Evolutionary conservation across 2,113 vertebrate genomes (phyloP).

Genomic region (Chitala chitala): DNA sequence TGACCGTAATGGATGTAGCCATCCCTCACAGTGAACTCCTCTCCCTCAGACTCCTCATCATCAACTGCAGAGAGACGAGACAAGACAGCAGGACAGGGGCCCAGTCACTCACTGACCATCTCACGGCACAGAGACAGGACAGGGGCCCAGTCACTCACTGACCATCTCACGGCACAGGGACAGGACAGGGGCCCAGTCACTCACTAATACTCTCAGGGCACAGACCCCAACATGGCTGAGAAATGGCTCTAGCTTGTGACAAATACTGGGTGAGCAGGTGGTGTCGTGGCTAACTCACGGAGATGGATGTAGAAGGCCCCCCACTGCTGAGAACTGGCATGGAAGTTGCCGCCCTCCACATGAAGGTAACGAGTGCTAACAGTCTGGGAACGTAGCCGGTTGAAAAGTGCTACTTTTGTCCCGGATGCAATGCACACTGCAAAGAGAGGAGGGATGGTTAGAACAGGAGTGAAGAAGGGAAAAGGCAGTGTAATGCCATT

Average conservation of each 20-base stretch:
- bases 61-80: conserved; percentile 72
- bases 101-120: background rate
- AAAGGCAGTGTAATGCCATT: background rate
- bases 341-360: conserved; percentile 97
- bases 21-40: conserved; percentile 97
- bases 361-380: conserved; percentile 98
- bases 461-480: conserved; percentile 10
- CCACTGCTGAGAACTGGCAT: conserved; percentile 98
- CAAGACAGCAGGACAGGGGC: background rate
- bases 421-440: conserved; percentile 98
- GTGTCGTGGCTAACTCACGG: conserved; percentile 80
- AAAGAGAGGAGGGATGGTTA: conserved; percentile 38
- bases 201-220: no score
- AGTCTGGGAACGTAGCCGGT: conserved; percentile 95
- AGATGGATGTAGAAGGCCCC: conserved; percentile 98
- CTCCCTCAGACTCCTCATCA: conserved; percentile 97
- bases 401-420: conserved; percentile 98
- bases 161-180: no score
- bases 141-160: background rate
- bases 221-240: no score
- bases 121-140: no score
- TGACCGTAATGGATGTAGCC: conserved; percentile 99
- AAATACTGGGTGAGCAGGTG: no score
- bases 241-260: no score
- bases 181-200: background rate